Evolutionary conservation across 2,113 vertebrate species (phyloP).

Genomic region (Dipodomys stephensi): DNA sequence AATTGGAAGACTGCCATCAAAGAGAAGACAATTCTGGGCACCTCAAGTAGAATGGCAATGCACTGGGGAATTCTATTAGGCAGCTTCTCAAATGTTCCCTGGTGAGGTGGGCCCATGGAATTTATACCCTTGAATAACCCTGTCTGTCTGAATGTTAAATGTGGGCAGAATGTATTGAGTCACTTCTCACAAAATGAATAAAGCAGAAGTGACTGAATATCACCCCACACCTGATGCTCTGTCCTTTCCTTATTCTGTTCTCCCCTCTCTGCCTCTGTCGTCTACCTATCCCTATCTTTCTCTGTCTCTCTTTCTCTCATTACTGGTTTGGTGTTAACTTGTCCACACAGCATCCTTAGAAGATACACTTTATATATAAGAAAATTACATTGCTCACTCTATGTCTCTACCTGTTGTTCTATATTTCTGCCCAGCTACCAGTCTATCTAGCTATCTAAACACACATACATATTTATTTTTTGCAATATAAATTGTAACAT

Average conservation of each 20-base stretch:
- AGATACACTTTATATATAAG: neutral
- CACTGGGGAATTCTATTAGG: neutral
- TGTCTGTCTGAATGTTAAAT: neutral
- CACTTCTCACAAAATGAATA: neutral
- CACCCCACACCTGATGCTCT: neutral
- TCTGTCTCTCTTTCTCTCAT: neutral
- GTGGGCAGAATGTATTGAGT: neutral
- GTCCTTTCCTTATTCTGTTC: too few relatives aligned
- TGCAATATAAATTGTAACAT: neutral
- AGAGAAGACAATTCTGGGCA: neutral
- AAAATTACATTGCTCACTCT: neutral
- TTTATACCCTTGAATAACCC: neutral
- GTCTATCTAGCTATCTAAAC: neutral
- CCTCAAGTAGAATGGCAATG: neutral
- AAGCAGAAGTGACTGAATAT: neutral
- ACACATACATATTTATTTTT: neutral
- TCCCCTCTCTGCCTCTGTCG: too few relatives aligned
- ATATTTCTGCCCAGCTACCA: neutral
- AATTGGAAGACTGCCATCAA: accelerated
- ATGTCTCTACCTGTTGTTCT: neutral
- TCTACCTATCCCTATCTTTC: too few relatives aligned
- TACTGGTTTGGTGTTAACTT: neutral
- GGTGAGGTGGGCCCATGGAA: neutral
- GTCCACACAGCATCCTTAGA: neutral
- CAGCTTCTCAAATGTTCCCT: neutral